Evolutionary conservation across 1,140 invertebrate genomes (phyloP).

Genomic region (Atta cephalotes): DNA sequence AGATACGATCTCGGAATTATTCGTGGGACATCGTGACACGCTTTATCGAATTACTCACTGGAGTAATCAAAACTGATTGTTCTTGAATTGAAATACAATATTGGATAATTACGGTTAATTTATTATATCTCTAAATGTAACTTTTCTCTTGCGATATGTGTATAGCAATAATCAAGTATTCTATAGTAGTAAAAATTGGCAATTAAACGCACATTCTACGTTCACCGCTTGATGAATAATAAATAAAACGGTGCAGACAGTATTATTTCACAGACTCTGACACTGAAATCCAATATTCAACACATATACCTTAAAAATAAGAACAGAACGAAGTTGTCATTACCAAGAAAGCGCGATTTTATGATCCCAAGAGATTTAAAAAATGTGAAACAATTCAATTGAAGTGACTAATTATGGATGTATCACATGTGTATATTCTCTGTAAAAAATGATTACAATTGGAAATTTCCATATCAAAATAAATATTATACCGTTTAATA

Average conservation of each 20-base stretch:
- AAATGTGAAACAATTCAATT: background rate
- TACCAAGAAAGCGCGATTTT: background rate
- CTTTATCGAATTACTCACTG: constrained; percentile 34
- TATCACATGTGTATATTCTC: too few relatives aligned
- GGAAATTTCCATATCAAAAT: too few relatives aligned
- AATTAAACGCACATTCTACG: background rate
- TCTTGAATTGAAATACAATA: background rate
- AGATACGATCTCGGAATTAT: background rate
- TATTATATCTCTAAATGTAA: background rate
- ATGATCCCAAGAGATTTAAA: background rate
- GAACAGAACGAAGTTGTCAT: background rate
- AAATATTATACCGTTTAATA: too few relatives aligned
- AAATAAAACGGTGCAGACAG: constrained; percentile 8
- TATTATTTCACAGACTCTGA: background rate
- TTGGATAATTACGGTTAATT: background rate
- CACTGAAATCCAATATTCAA: constrained; percentile 1
- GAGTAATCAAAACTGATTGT: constrained; percentile 9
- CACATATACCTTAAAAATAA: background rate
- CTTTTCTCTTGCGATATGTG: background rate
- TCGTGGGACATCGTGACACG: background rate
- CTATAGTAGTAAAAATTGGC: background rate
- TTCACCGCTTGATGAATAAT: constrained; percentile 1
- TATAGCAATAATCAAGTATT: background rate
- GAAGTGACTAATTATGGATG: background rate
- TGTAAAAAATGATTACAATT: too few relatives aligned